Conservation (phyloP, 2,888 invertebrate species). For the Odontomyia ornata region DNA sequence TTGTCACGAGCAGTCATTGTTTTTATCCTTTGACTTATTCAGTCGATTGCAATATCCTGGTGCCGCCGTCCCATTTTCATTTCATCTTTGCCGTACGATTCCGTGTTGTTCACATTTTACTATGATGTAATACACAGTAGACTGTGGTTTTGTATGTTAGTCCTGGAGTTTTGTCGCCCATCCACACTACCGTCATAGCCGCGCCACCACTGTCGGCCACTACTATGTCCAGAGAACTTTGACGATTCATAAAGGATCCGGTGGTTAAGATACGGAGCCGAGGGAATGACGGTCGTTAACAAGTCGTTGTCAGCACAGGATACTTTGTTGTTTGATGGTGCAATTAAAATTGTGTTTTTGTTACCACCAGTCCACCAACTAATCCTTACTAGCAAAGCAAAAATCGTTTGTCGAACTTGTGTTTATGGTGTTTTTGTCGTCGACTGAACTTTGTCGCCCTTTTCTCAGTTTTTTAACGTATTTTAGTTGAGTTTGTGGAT, state of each 20-base stretch:
- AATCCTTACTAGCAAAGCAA: background rate
- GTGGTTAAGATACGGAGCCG: background rate
- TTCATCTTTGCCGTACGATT: background rate
- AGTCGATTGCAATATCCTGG: background rate
- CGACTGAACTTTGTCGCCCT: background rate
- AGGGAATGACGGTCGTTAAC: constrained; percentile 7
- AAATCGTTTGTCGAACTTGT: background rate
- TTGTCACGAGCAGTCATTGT: background rate
- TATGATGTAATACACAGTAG: background rate
- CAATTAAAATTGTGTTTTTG: constrained; percentile 28
- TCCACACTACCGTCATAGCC: no score
- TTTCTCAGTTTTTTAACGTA: background rate
- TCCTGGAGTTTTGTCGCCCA: background rate
- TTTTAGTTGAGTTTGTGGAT: no score
- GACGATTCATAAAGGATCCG: background rate
- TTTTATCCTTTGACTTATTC: background rate
- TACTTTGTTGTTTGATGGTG: constrained; percentile 36
- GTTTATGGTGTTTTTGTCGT: background rate
- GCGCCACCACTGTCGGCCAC: no score
- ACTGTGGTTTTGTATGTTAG: background rate
- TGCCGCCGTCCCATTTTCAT: background rate
- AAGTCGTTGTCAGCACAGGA: constrained; percentile 16
- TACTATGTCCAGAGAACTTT: background rate
- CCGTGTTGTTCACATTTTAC: background rate
- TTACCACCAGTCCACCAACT: background rate